Conservation (phyloP, 2,797 vertebrate species). For the Oreonectes daqikongensis region DNA sequence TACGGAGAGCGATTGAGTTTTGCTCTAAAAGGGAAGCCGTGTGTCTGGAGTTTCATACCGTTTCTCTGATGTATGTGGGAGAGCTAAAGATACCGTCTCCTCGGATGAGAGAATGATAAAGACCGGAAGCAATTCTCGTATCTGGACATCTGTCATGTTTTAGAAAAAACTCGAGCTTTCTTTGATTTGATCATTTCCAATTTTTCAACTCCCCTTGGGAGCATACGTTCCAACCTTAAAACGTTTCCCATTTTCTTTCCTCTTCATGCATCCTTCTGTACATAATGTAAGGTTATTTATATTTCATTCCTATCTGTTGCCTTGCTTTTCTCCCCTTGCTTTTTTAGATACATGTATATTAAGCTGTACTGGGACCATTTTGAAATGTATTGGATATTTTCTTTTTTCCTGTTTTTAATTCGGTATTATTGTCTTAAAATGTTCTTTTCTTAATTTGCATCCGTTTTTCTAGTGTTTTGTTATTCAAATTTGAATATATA, state of each 20-base stretch:
- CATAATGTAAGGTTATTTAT: slow-evolving; percentile 84
- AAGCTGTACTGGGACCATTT: slow-evolving; percentile 81
- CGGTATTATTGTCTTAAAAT: slow-evolving; percentile 74
- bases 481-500: slow-evolving; percentile 81
- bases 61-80: not conserved
- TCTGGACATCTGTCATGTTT: not conserved
- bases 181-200: not conserved
- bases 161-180: not conserved
- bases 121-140: not conserved
- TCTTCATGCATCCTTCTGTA: slow-evolving; percentile 70
- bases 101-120: slow-evolving; percentile 26
- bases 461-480: slow-evolving; percentile 75
- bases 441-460: slow-evolving; percentile 71
- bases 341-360: slow-evolving; percentile 69
- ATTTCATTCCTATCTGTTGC: slow-evolving; percentile 74
- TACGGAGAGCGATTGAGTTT: slow-evolving; percentile 14
- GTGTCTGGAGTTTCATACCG: not conserved
- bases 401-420: slow-evolving; percentile 64
- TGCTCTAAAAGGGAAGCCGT: slow-evolving; percentile 25
- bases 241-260: slow-evolving; percentile 7
- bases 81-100: not conserved
- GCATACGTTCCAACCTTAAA: not conserved
- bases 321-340: slow-evolving; percentile 56
- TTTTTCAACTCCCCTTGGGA: not conserved
- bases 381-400: slow-evolving; percentile 68